Evolutionary conservation across 92 coral and sea anemone species (phyloP), one percentile per base, ranked within the genome.

Genomic region (Actinostola sp.): DNA sequence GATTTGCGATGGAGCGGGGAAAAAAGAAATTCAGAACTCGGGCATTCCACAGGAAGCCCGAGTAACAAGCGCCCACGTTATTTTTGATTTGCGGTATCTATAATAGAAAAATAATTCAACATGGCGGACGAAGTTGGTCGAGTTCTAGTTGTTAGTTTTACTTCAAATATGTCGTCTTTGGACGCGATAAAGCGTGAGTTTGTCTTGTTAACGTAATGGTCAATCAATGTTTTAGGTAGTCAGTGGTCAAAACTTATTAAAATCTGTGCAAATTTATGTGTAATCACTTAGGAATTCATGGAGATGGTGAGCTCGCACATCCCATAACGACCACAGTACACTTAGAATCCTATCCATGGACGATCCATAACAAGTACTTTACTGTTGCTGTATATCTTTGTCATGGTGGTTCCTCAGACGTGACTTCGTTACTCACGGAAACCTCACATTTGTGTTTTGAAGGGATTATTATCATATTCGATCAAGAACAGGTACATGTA

Each of bases 51-150:
- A n/a, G n/a, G n/a, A n/a, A n/a, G n/a, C n/a, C n/a, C n/a, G n/a
- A n/a, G n/a, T n/a, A n/a, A n/a, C n/a, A n/a, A n/a, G n/a, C n/a
- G n/a, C n/a, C n/a, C n/a, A n/a, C n/a, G n/a, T n/a, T n/a, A n/a
- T n/a, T n/a, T n/a, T n/a, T n/a, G n/a, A n/a, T n/a, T n/a, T n/a
- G n/a, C n/a, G n/a, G n/a, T n/a, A n/a, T n/a, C n/a, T n/a, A n/a
- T n/a, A n/a, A n/a, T n/a, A n/a, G n/a, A 73, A 30, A 33, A 58
- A 60, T n/a, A 43, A 73, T 88, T 75, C 86, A 91, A 80, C 28
- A 92, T 89, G 97, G 96, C 88, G 78, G 97, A 86, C 63, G 83
- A 88, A 30, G 78, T 71, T 28, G 91, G 92, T 43, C 76, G 89
- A 34, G 82, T 87, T 10, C 49, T 90, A 36, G 66, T 93, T 20